phyloP scores from a whole-genome alignment of 2,888 invertebrate genomes.

The Caenorhabditis sinica region DNA sequence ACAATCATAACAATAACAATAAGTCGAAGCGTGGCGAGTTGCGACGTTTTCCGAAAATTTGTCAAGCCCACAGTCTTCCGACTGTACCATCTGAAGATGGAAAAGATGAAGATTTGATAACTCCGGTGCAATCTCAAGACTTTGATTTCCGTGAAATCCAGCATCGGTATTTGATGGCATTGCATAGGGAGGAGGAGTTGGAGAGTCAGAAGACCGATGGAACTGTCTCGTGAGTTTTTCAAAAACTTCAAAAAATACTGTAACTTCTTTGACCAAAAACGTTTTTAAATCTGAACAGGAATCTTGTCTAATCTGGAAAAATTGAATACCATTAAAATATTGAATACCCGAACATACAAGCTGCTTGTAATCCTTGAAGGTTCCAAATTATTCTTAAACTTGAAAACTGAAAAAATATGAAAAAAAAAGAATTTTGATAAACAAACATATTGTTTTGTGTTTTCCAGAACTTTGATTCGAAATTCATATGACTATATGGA shows the following conservation, averaged over 20 bases:
- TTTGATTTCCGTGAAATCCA: constrained; percentile 64
- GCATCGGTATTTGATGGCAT: constrained; percentile 51
- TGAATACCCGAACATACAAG: too few species aligned
- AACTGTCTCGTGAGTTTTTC: constrained; percentile 55
- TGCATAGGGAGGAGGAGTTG: constrained; percentile 39
- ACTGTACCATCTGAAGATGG: constrained; percentile 51
- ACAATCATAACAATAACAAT: constrained; percentile 5
- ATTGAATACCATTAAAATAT: too few species aligned
- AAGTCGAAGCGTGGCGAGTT: constrained; percentile 24
- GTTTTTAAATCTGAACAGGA: too few species aligned
- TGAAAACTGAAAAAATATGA: too few species aligned
- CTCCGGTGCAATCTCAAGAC: constrained; percentile 38
- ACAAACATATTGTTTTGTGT: too few species aligned
- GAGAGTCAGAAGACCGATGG: constrained; percentile 25
- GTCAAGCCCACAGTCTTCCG: constrained; percentile 36
- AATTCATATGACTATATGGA: too few species aligned
- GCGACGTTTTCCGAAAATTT: constrained; percentile 35
- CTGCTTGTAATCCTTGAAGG: too few species aligned
- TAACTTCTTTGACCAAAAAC: too few species aligned
- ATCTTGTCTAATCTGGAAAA: too few species aligned
- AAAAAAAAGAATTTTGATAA: too few species aligned
- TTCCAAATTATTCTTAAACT: too few species aligned
- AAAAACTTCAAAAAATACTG: not conserved
- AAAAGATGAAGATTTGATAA: constrained; percentile 43
- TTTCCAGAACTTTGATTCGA: too few species aligned